Percentiles rank a stretch among this genome's conserved stretches.
phyloP scores from a whole-genome alignment of 2,797 vertebrate genomes.

The Amniataba percoides region DNA sequence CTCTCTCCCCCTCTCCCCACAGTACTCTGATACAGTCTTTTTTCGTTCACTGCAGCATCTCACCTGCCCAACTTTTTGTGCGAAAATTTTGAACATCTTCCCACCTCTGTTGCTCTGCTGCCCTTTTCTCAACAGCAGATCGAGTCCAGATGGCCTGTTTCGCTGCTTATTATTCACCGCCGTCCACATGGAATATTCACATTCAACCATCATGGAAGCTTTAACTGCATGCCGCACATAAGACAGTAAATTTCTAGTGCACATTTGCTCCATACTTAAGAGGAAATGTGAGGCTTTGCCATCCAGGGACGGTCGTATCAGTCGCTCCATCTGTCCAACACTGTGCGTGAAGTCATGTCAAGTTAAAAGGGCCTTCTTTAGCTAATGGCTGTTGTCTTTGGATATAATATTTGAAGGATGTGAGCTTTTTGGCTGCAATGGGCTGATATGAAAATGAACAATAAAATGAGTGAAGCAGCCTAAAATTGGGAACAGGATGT shows the following conservation, averaged over 20 bases:
- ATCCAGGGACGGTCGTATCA: background rate
- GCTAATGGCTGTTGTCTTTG: background rate
- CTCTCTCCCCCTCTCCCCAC: background rate
- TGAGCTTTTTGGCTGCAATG: background rate
- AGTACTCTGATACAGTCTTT: background rate
- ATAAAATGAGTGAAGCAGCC: background rate
- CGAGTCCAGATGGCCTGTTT: slow-evolving; percentile 46
- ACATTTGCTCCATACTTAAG: background rate
- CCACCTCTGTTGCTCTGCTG: slow-evolving; percentile 30
- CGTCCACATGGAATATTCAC: slow-evolving; percentile 24
- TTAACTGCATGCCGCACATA: slow-evolving; percentile 1
- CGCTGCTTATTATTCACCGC: slow-evolving; percentile 25
- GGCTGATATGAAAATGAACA: background rate
- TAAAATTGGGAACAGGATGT: background rate
- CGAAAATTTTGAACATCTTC: slow-evolving; percentile 2
- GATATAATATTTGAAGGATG: background rate
- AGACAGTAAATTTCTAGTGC: background rate
- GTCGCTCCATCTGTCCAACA: slow-evolving; percentile 1
- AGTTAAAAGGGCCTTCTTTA: slow-evolving; percentile 2
- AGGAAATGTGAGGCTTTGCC: slow-evolving; percentile 11
- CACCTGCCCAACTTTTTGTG: slow-evolving; percentile 9
- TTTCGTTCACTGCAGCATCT: slow-evolving; percentile 6
- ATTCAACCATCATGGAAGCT: slow-evolving; percentile 16
- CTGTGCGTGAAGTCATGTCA: background rate
- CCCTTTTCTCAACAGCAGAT: slow-evolving; percentile 15